Percentiles rank a stretch among this genome's conserved stretches.
phyloP scores from a whole-genome alignment of 2,113 vertebrate genomes.

The Ranitomeya variabilis region DNA sequence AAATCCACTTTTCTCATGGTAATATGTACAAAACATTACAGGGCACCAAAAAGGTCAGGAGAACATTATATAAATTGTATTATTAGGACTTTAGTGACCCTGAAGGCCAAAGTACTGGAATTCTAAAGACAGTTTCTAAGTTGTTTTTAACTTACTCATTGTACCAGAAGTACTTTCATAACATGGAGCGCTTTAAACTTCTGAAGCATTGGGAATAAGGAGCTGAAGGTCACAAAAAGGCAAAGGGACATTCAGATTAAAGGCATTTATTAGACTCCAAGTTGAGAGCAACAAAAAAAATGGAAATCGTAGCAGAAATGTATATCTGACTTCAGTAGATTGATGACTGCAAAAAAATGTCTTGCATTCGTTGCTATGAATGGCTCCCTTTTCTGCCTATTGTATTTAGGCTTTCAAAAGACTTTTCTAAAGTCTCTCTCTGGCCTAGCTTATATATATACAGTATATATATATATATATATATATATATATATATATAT shows the following conservation, averaged over 20 bases:
- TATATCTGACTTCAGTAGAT: constrained; percentile 13
- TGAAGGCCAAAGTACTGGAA: neutral
- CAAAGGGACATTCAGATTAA: constrained; percentile 46
- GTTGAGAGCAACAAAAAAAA: constrained; percentile 35
- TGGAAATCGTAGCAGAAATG: constrained; percentile 34
- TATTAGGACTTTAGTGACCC: neutral
- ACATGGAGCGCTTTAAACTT: neutral
- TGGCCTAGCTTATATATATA: neutral
- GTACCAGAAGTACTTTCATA: constrained; percentile 18
- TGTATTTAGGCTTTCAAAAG: neutral
- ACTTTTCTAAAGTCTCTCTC: neutral
- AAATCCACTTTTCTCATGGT: neutral
- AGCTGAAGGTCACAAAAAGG: constrained; percentile 37
- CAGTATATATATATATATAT: too few species aligned
- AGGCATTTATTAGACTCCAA: constrained; percentile 37
- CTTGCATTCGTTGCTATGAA: neutral
- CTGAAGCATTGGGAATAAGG: constrained; percentile 1
- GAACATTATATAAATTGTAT: constrained; percentile 1
- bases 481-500: neutral
- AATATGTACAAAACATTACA: constrained; percentile 5
- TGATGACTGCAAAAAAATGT: constrained; percentile 26
- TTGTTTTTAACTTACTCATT: constrained; percentile 24
- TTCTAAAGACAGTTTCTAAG: neutral
- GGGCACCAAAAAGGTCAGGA: neutral
- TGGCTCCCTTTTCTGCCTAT: neutral